Evolutionary conservation across 1,140 invertebrate genomes (phyloP).

Genomic region (Zaprionus lachaisei): DNA sequence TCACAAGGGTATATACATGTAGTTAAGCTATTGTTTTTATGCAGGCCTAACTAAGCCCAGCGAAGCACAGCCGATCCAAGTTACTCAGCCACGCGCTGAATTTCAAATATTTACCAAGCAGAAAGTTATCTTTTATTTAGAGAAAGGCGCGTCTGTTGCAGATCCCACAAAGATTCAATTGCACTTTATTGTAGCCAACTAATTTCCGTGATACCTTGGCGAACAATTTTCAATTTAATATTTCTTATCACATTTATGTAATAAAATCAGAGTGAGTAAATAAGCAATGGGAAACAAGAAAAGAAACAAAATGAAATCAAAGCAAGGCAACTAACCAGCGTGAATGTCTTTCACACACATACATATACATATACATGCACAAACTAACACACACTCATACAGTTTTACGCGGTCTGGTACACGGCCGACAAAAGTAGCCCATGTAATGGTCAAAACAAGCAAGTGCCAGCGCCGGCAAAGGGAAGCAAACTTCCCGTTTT

Average conservation of each 20-base stretch:
- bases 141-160: neutral
- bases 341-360: conserved; percentile 44
- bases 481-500: conserved; percentile 77
- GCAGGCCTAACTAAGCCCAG: conserved; percentile 22
- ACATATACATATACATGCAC: neutral
- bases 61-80: conserved; percentile 5
- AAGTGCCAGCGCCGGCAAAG: conserved; percentile 50
- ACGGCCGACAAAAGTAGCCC: conserved; percentile 73
- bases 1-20: conserved; percentile 9
- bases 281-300: conserved; percentile 10
- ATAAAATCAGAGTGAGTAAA: conserved; percentile 62
- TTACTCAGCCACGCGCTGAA: conserved; percentile 21
- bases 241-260: conserved; percentile 75
- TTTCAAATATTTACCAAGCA: conserved; percentile 20
- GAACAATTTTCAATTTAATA: conserved; percentile 61
- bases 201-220: conserved; percentile 1
- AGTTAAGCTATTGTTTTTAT: conserved; percentile 55
- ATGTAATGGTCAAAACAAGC: conserved; percentile 75
- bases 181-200: conserved; percentile 15
- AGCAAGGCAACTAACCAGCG: conserved; percentile 64
- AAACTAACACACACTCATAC: neutral
- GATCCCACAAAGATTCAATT: conserved; percentile 6
- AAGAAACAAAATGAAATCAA: conserved; percentile 51
- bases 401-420: conserved; percentile 13
- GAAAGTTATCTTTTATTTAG: neutral